Percentiles rank a stretch among this genome's conserved stretches.
phyloP scores from a whole-genome alignment of 2,888 invertebrate species.

The Eupeodes luniger region DNA sequence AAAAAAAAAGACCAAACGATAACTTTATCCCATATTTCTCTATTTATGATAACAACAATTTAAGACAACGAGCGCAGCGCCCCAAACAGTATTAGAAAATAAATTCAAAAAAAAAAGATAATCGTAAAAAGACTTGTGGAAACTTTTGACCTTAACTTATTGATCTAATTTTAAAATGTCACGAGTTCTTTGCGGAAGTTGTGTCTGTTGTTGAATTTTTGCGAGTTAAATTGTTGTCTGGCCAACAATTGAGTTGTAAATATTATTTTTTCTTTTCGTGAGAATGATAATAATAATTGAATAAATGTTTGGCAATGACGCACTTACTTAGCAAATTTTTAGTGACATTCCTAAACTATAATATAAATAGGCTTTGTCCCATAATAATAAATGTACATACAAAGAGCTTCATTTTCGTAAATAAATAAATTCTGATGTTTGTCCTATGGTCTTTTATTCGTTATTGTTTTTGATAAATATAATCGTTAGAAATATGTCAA shows the following conservation, averaged over 20 bases:
- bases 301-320: slow-evolving; percentile 67
- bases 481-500: too few species aligned
- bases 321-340: slow-evolving; percentile 40
- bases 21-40: slow-evolving; percentile 24
- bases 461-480: too few species aligned
- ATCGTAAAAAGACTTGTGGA: slow-evolving; percentile 39
- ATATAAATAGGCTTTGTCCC: background rate
- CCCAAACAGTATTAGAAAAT: too few species aligned
- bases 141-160: slow-evolving; percentile 76
- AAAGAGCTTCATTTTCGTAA: too few species aligned
- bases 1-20: slow-evolving; percentile 7
- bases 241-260: slow-evolving; percentile 67
- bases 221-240: slow-evolving; percentile 33
- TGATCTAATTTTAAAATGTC: slow-evolving; percentile 74
- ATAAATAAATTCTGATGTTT: too few species aligned
- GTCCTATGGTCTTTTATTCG: too few species aligned
- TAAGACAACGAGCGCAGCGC: background rate
- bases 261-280: slow-evolving; percentile 51
- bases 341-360: background rate
- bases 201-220: background rate
- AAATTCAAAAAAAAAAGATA: slow-evolving; percentile 10
- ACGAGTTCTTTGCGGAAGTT: slow-evolving; percentile 68
- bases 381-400: too few species aligned
- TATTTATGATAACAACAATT: background rate
- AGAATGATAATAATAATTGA: slow-evolving; percentile 61